Conservation (phyloP, 2,888 invertebrate genomes). For the Caenorhabditis sp. region DNA sequence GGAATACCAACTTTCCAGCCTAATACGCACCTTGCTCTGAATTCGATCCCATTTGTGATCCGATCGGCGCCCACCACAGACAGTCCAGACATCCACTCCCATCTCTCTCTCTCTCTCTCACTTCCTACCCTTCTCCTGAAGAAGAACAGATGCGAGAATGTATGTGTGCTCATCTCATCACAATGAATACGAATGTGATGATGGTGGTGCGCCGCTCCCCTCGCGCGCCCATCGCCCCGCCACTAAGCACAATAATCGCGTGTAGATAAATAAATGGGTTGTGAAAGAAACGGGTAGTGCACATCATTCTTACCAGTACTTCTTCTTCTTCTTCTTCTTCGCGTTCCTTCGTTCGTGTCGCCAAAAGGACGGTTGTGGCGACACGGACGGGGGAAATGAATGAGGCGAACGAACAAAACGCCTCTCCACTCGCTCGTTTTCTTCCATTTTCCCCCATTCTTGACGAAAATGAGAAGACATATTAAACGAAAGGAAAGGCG, state of each 20-base stretch:
- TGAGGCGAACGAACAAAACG: conserved; percentile 2
- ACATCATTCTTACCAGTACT: too few species aligned
- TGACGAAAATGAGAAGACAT: conserved; percentile 2
- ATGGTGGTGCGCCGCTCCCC: conserved; percentile 11
- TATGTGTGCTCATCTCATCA: conserved; percentile 36
- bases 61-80: too few species aligned
- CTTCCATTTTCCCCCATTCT: not conserved
- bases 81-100: too few species aligned
- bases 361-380: not conserved
- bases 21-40: too few species aligned
- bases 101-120: not conserved
- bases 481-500: conserved; percentile 1
- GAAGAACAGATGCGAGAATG: conserved; percentile 35
- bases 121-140: not conserved
- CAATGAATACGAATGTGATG: conserved; percentile 46
- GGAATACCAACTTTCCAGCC: too few species aligned
- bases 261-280: conserved; percentile 43
- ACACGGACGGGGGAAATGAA: not conserved
- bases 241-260: conserved; percentile 30
- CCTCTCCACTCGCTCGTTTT: not conserved
- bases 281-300: conserved; percentile 2
- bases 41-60: too few species aligned
- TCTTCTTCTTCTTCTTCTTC: conserved; percentile 10
- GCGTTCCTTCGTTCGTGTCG: not conserved
- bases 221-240: not conserved